These are phyloP conservation scores for Sinelater perroti DNA, from an alignment of 2,888 invertebrate genomes.

Conservation along the genomic window DNA sequence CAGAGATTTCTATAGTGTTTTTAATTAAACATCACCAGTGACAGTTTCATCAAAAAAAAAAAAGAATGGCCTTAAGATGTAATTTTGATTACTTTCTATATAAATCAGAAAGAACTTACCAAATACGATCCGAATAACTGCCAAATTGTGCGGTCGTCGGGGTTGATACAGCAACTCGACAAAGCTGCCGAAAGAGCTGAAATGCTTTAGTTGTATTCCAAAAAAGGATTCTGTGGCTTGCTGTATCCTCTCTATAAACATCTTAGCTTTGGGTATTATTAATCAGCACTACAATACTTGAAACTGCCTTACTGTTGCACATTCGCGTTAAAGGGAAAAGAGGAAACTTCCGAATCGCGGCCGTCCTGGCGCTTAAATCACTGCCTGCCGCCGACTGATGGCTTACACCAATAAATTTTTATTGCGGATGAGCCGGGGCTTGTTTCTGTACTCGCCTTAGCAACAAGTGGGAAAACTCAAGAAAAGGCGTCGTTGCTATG, in stretches of 20 bases:
- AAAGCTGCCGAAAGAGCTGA: conserved; percentile 50
- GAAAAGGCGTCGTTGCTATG: conserved; percentile 26
- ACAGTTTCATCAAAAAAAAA: too few relatives aligned
- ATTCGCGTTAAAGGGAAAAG: too few relatives aligned
- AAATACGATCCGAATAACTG: conserved; percentile 79
- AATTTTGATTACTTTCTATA: too few relatives aligned
- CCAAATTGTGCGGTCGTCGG: conserved; percentile 80
- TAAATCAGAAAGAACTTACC: conserved; percentile 78
- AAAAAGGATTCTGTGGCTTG: conserved; percentile 12
- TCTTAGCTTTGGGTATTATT: too few relatives aligned
- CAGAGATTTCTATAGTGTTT: too few relatives aligned
- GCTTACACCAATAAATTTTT: not conserved
- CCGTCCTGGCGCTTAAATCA: not conserved
- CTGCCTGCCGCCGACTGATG: not conserved
- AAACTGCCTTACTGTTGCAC: too few relatives aligned
- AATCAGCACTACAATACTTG: too few relatives aligned
- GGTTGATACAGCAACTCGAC: conserved; percentile 69
- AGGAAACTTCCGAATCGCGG: too few relatives aligned
- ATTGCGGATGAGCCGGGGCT: conserved; percentile 1
- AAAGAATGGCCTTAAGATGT: too few relatives aligned
- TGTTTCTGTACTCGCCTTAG: conserved; percentile 22
- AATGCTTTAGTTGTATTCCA: conserved; percentile 40
- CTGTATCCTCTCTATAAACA: not conserved
- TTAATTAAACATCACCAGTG: too few relatives aligned
- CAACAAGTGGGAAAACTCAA: conserved; percentile 20